Evolutionary conservation across 2,797 vertebrate species (phyloP).

Genomic region (Scleropages formosus): DNA sequence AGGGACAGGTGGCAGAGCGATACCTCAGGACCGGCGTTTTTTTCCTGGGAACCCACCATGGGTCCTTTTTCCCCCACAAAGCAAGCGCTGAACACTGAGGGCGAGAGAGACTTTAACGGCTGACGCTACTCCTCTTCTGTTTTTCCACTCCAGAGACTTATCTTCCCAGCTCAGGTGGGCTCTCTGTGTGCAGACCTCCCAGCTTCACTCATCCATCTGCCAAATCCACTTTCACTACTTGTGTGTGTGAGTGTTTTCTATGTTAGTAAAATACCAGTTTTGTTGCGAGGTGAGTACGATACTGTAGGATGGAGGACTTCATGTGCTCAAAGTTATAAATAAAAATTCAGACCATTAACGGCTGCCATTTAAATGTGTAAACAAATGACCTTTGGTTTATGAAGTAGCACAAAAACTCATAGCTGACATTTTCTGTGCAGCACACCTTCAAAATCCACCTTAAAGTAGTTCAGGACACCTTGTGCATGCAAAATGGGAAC

Average conservation of each 20-base stretch:
- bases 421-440: background rate
- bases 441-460: constrained; percentile 18
- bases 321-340: background rate
- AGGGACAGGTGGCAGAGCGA: background rate
- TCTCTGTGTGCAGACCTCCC: background rate
- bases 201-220: background rate
- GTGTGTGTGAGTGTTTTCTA: background rate
- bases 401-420: background rate
- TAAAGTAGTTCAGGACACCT: constrained; percentile 33
- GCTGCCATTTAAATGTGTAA: background rate
- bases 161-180: constrained; percentile 70
- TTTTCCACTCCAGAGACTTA: constrained; percentile 70
- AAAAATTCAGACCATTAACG: background rate
- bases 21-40: background rate
- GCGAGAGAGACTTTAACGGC: constrained; percentile 64
- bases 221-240: background rate
- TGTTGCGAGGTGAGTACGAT: background rate
- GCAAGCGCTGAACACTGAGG: constrained; percentile 57
- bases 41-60: background rate
- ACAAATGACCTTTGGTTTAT: background rate
- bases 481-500: constrained; percentile 18
- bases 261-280: background rate
- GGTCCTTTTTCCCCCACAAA: constrained; percentile 42
- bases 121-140: constrained; percentile 54
- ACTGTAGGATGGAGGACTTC: background rate